Conservation (phyloP, 2,888 invertebrate genomes). For the Hypercompe scribonia region DNA sequence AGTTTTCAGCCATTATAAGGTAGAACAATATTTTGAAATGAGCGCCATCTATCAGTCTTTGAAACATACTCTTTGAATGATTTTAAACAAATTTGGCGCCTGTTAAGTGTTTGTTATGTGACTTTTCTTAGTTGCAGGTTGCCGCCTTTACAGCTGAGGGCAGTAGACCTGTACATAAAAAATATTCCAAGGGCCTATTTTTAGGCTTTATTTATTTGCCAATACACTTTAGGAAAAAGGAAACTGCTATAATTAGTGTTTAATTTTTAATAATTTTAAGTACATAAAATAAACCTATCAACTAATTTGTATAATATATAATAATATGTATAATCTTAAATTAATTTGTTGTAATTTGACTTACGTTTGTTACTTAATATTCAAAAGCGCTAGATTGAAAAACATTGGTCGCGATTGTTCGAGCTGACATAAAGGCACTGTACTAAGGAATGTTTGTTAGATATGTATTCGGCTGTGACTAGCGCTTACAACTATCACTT, state of each 20-base stretch:
- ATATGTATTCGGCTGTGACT: slow-evolving; percentile 78
- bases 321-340: slow-evolving; percentile 86
- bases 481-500: slow-evolving; percentile 84
- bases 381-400: slow-evolving; percentile 81
- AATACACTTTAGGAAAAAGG: slow-evolving; percentile 30
- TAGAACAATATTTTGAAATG: neutral
- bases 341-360: slow-evolving; percentile 86
- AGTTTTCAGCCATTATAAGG: too few relatives aligned
- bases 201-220: too few relatives aligned
- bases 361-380: slow-evolving; percentile 82
- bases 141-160: neutral
- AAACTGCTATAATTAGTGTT: slow-evolving; percentile 69
- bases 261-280: slow-evolving; percentile 86
- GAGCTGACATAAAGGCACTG: slow-evolving; percentile 78
- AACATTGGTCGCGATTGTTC: slow-evolving; percentile 76
- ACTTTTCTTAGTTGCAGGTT: neutral
- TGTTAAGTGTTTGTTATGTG: neutral
- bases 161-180: neutral
- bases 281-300: slow-evolving; percentile 86
- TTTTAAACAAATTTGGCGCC: neutral
- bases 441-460: slow-evolving; percentile 65
- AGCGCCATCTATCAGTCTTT: neutral
- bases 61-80: too few relatives aligned
- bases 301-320: slow-evolving; percentile 87
- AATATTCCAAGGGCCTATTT: too few relatives aligned